These are phyloP conservation scores for Erethizon dorsatum DNA, from an alignment of 2,797 vertebrate genomes.

Conservation along the genomic window DNA sequence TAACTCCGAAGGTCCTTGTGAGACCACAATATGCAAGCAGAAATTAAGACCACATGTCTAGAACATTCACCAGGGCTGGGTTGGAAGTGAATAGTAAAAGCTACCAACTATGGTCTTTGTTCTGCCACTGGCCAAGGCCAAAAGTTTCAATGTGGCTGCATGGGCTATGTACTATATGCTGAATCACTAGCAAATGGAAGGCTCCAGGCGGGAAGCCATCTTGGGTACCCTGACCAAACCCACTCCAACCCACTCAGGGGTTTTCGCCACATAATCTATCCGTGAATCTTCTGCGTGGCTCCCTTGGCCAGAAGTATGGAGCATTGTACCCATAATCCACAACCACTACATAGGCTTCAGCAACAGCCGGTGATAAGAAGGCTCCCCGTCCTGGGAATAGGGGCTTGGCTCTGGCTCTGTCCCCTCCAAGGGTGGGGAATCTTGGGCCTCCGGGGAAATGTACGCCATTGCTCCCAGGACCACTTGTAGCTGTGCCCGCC, in stretches of 20 bases:
- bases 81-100: not conserved
- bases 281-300: not conserved
- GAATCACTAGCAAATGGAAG: not conserved
- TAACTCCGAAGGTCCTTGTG: not conserved
- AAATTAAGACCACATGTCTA: rapidly evolving
- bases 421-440: not conserved
- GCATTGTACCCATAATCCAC: not conserved
- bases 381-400: not conserved
- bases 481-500: not conserved
- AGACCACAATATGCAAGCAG: not conserved
- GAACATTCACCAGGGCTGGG: not conserved
- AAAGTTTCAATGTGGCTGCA: not conserved
- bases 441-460: not conserved
- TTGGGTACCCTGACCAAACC: not conserved
- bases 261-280: not conserved
- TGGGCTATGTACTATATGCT: not conserved
- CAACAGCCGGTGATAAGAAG: not conserved
- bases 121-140: not conserved
- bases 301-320: not conserved
- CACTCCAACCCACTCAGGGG: not conserved
- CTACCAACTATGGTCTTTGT: not conserved
- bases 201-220: not conserved
- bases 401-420: not conserved
- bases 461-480: not conserved
- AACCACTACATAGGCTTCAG: not conserved